phyloP scores from a whole-genome alignment of 2,797 vertebrate species.

The Acipenser oxyrinchus region DNA sequence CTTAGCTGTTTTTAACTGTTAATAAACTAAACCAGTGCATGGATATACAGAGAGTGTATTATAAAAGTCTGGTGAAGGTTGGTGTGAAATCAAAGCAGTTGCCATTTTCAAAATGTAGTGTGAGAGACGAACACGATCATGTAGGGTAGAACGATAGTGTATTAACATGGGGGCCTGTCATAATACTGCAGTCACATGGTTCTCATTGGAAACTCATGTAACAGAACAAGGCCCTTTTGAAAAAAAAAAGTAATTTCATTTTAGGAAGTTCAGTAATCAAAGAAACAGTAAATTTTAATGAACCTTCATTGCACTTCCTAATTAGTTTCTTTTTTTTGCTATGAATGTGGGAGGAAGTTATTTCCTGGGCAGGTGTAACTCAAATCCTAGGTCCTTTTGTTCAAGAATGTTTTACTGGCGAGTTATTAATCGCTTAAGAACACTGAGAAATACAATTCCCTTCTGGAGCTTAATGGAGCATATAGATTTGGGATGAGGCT shows the following conservation, averaged over 20 bases:
- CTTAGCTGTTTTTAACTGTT: too few relatives aligned
- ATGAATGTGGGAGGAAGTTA: conserved; percentile 33
- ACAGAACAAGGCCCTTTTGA: not conserved
- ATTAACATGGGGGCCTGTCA: too few relatives aligned
- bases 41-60: too few relatives aligned
- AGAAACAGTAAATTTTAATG: conserved; percentile 44
- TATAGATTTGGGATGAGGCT: conserved; percentile 43
- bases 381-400: conserved; percentile 37
- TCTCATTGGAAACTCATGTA: not conserved
- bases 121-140: too few relatives aligned
- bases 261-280: conserved; percentile 34
- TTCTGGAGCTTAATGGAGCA: conserved; percentile 68
- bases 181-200: too few relatives aligned
- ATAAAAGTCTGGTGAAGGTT: too few relatives aligned
- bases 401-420: conserved; percentile 32
- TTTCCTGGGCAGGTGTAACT: conserved; percentile 51
- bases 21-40: too few relatives aligned
- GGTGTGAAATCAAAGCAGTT: too few relatives aligned
- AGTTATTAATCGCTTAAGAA: conserved; percentile 55
- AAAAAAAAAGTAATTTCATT: not conserved
- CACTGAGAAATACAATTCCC: conserved; percentile 42
- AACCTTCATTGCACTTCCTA: conserved; percentile 38
- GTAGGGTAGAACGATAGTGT: too few relatives aligned
- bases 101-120: too few relatives aligned
- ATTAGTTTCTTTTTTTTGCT: conserved; percentile 24